Evolutionary conservation across 2,113 vertebrate species (phyloP).

Genomic region (Phaethon lepturus): DNA sequence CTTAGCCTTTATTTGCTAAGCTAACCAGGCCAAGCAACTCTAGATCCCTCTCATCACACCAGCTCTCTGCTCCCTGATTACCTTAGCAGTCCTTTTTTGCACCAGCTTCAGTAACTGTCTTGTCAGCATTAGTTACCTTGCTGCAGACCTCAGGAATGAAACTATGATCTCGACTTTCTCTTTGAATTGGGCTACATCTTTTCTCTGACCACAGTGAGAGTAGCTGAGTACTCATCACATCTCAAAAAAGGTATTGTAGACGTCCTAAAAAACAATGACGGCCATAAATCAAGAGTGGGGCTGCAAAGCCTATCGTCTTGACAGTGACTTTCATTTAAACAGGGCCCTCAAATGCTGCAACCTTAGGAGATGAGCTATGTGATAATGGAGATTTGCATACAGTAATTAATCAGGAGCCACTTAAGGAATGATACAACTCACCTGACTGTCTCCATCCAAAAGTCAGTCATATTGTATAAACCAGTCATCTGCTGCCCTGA

Average conservation of each 20-base stretch:
- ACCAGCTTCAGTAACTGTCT: neutral
- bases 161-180: neutral
- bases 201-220: neutral
- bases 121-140: neutral
- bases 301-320: neutral
- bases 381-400: neutral
- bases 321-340: neutral
- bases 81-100: neutral
- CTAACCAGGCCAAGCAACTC: neutral
- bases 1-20: neutral
- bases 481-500: neutral
- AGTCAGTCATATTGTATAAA: neutral
- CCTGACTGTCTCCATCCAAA: neutral
- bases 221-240: neutral
- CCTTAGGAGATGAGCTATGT: neutral
- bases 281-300: neutral
- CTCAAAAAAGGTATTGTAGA: neutral
- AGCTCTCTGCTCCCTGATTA: neutral
- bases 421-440: neutral
- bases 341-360: neutral
- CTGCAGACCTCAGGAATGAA: neutral
- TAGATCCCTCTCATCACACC: neutral
- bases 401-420: neutral
- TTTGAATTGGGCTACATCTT: neutral
- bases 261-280: neutral